Conservation (phyloP, 2,888 invertebrate species). For the Eristalis tenax region DNA sequence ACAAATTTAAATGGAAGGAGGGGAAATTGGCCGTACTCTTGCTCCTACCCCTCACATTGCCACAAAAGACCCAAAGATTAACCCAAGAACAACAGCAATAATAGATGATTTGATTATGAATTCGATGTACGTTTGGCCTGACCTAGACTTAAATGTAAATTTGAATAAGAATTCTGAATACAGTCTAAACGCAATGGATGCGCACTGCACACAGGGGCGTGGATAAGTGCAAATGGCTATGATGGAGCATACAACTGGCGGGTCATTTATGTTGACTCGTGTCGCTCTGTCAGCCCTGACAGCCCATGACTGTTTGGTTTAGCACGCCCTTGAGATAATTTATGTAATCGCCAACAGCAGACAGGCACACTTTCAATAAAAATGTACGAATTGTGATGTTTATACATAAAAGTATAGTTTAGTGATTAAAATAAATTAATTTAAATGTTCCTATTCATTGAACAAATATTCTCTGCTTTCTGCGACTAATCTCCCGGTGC, state of each 20-base stretch:
- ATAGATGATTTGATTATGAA: not conserved
- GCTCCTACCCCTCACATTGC: not conserved
- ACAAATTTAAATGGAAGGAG: not conserved
- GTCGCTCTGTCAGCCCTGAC: not conserved
- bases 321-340: not conserved
- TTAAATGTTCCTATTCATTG: conserved; percentile 23
- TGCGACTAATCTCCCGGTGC: not conserved
- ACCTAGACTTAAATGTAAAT: not conserved
- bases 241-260: not conserved
- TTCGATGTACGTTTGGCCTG: not conserved
- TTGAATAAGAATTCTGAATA: not conserved
- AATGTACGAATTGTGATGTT: conserved; percentile 41
- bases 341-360: not conserved
- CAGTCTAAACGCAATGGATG: not conserved
- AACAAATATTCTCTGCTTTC: not conserved
- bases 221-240: not conserved
- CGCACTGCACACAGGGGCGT: not conserved
- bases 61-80: not conserved
- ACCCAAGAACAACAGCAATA: not conserved
- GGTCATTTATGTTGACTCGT: not conserved
- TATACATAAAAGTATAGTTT: conserved; percentile 30
- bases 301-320: not conserved
- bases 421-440: conserved; percentile 27
- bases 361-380: not conserved
- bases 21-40: conserved; percentile 12